Conservation (phyloP, 64 coral and sea anemone species). For the Catalaphyllia jardinei region DNA sequence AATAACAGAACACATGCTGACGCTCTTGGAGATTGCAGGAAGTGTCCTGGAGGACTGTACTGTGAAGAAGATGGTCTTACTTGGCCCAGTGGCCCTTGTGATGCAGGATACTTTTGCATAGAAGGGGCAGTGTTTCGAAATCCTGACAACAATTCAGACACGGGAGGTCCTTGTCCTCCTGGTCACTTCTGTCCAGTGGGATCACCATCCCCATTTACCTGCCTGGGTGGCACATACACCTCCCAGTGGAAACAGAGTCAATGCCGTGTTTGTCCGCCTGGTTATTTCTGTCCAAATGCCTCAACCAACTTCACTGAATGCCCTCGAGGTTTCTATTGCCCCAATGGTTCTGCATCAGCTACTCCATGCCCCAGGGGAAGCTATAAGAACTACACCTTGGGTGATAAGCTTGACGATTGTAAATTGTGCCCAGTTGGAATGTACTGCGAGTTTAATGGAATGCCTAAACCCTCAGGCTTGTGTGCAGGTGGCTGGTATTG, state of each 20-base stretch:
- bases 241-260: conserved; percentile 79
- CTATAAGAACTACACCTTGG: conserved; percentile 92
- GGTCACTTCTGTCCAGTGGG: conserved; percentile 83
- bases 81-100: conserved; percentile 89
- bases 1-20: conserved; percentile 78
- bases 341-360: conserved; percentile 74
- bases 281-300: conserved; percentile 97
- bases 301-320: conserved; percentile 78
- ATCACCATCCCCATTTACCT: conserved; percentile 73
- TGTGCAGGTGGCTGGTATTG: conserved; percentile 94
- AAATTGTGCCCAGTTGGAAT: conserved; percentile 90
- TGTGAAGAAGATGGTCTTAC: conserved; percentile 82
- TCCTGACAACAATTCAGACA: conserved; percentile 73
- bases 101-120: conserved; percentile 90
- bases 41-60: conserved; percentile 84
- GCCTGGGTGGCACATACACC: conserved; percentile 83
- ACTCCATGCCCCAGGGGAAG: conserved; percentile 85
- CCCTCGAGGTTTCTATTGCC: conserved; percentile 81
- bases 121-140: conserved; percentile 57
- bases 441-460: conserved; percentile 75
- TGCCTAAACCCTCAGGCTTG: conserved; percentile 68
- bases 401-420: conserved; percentile 70
- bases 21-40: conserved; percentile 54
- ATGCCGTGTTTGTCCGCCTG: conserved; percentile 77
- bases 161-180: conserved; percentile 90